phyloP scores from a whole-genome alignment of 2,888 invertebrate genomes.

The Pantelozetes paolii region DNA sequence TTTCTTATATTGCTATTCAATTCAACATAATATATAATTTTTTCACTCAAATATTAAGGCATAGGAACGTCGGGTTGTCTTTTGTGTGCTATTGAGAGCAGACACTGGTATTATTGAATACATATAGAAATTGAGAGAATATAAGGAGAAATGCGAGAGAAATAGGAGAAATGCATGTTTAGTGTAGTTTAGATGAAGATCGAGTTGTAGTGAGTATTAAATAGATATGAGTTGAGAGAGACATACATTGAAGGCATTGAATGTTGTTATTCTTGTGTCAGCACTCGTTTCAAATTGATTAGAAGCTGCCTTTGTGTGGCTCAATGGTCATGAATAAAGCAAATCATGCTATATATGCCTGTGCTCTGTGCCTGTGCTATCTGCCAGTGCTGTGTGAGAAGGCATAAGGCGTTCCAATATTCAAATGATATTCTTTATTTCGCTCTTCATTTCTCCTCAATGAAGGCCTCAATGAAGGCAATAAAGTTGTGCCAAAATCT shows the following conservation, averaged over 20 bases:
- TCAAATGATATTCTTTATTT: slow-evolving; percentile 35
- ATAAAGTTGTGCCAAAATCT: slow-evolving; percentile 21
- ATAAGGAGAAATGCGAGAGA: not conserved
- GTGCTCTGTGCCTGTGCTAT: not conserved
- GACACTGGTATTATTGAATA: slow-evolving; percentile 20
- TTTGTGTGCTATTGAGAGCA: slow-evolving; percentile 13
- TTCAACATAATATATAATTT: slow-evolving; percentile 26
- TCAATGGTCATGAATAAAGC: slow-evolving; percentile 30
- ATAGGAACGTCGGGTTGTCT: not conserved
- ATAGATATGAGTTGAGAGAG: slow-evolving; percentile 20
- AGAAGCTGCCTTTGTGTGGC: slow-evolving; percentile 28
- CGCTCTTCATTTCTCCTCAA: slow-evolving; percentile 28
- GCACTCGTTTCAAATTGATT: slow-evolving; percentile 32
- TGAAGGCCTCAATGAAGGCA: slow-evolving; percentile 25
- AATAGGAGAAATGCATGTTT: slow-evolving; percentile 2
- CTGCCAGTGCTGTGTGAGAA: not conserved
- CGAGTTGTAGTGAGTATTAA: slow-evolving; percentile 24
- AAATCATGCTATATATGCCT: slow-evolving; percentile 1
- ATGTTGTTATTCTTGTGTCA: slow-evolving; percentile 33
- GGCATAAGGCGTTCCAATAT: slow-evolving; percentile 2
- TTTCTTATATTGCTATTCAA: slow-evolving; percentile 11
- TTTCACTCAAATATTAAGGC: slow-evolving; percentile 23
- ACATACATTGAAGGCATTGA: not conserved
- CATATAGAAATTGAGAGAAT: not conserved
- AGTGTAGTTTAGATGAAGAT: slow-evolving; percentile 1